phyloP scores from a whole-genome alignment of 2,113 vertebrate genomes.

The Tetrao urogallus region DNA sequence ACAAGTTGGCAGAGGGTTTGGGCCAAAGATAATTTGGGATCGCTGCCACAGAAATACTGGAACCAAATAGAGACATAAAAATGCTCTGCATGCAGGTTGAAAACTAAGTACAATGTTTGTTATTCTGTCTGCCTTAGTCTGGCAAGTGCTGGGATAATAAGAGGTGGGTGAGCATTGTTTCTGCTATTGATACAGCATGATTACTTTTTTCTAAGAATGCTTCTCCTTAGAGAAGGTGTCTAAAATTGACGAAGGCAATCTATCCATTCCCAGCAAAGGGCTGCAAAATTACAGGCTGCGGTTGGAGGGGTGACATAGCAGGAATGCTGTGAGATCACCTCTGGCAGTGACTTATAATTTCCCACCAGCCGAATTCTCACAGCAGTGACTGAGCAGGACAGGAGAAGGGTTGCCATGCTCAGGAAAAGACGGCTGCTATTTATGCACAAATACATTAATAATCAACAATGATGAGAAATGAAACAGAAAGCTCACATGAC shows the following conservation, averaged over 20 bases:
- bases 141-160: conserved; percentile 51
- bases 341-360: background rate
- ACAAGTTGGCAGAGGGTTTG: conserved; percentile 27
- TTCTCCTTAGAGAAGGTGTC: background rate
- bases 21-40: conserved; percentile 42
- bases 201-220: background rate
- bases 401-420: background rate
- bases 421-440: background rate
- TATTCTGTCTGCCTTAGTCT: conserved; percentile 54
- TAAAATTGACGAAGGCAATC: conserved; percentile 24
- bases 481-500: conserved; percentile 27
- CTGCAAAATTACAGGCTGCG: conserved; percentile 31
- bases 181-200: conserved; percentile 9
- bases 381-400: background rate
- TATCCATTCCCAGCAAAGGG: conserved; percentile 13
- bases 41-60: background rate
- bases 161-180: conserved; percentile 45
- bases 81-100: background rate
- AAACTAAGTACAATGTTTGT: conserved; percentile 54
- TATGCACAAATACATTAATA: conserved; percentile 46
- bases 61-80: conserved; percentile 29
- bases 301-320: background rate
- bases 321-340: background rate
- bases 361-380: background rate
- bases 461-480: conserved; percentile 34